Evolutionary conservation across 2,113 vertebrate genomes (phyloP), one percentile per base, ranked within the genome.

Genomic region (Myocastor coypus): DNA sequence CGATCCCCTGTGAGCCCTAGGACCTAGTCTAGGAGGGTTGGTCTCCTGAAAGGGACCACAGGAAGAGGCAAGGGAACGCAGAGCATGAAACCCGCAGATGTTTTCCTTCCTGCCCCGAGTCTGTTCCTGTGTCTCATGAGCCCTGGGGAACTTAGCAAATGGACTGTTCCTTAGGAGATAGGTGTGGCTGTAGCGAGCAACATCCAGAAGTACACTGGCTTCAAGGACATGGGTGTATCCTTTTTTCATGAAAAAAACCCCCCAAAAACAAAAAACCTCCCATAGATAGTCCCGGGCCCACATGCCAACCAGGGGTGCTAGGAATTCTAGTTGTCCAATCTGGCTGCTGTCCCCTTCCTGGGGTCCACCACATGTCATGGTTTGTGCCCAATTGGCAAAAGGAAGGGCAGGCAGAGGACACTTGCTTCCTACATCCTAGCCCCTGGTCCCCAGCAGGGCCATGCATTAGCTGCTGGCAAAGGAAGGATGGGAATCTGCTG

Each of bases 381-480:
- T 92, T 24, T 89, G 64, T 16, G n/a, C 14, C 40, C 13, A 89
- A 52, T 11, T 34, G 32, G 57, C 57, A 81, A 42, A 34, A 20
- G 2, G 55, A 12, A 12, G 46, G 50, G 61, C 24, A 75, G 57
- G 59, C 86, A 8, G 73, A 57, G 0, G 19, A 14, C 14, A 0
- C 0, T 0, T 32, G 14, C 2, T 6, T 34, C 30, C 75, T n/a
- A 13, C 30, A 52, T 5, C 30, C 2, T 4, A 34, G 34, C 5
- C 32, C n/a, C 22, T 30, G 61, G 55, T 42, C 24, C 26, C 28
- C 0, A 5, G 14, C 20, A 40, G 3, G 4, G 11, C 63, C 19
- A 24, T 34, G 14, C 9, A 37, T 77, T 4, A 3, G 5, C 1
- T 5, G 0, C 0, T 42, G 17, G 59, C 50, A n/a, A 50, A n/a